Base-by-base conservation (phyloP, 2,113 vertebrate genomes). In the Centrocercus urophasianus region DNA sequence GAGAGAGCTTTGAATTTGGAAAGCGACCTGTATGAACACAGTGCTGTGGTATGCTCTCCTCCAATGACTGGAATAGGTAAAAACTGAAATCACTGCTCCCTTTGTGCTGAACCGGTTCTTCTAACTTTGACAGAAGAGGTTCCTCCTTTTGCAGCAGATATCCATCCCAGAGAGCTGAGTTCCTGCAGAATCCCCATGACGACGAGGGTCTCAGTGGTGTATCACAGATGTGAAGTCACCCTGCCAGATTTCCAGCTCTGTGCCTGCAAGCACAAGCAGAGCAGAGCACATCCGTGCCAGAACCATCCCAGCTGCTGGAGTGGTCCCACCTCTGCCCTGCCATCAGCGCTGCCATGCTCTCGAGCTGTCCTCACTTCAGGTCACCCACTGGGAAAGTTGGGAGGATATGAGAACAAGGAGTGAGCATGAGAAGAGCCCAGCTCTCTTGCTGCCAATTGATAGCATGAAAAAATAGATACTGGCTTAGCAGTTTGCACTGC, bases 191-290 rank as follows among this genome's bases (percentile, higher is more conserved):
- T 42, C 63, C 70, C 76, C 71, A 43, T 5, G 70, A 28, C 5
- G 40, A 25, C 8, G 15, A 20, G 52, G 60, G 17, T 67, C 85
- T 43, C 6, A 45, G 56, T 2, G 38, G 42, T 15, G 4, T 20
- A 19, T 22, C 30, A 34, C 75, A 78, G 83, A 5, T 34, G 3
- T 4, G 67, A 50, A 42, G 6, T 6, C 14, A 40, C 72, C 61
- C 40, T 83, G 85, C 61, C 85, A 66, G 66, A 86, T 76, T 76
- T 57, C 80, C 95, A 92, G 89, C 63, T 52, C 8, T 24, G 74
- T 17, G 22, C 83, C 40, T 30, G 2, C 3, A 59, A 14, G 32
- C 72, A 57, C 66, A 75, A 78, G 79, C 67, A 22, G 61, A 78
- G 78, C 56, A 34, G 22, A 45, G 70, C 6, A 32, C 22, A 11